These are phyloP conservation scores for Petrocephalus microphthalmus DNA, from an alignment of 2,113 vertebrate species.

Conservation along the genomic window DNA sequence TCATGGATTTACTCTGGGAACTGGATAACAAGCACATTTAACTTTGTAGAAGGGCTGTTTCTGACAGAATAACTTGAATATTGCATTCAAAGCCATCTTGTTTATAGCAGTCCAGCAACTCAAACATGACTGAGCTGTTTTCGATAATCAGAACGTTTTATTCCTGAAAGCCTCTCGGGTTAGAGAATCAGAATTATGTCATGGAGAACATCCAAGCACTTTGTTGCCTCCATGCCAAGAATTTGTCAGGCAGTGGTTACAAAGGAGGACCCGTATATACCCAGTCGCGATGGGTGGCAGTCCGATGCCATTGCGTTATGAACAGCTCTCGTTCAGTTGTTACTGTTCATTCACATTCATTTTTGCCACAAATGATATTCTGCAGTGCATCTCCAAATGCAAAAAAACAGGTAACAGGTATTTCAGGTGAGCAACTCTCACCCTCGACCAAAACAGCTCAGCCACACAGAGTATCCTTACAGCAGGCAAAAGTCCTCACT, in stretches of 20 bases:
- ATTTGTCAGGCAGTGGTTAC: constrained; percentile 56
- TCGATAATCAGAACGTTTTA: constrained; percentile 5
- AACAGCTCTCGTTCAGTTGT: background rate
- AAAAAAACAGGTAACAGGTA: constrained; percentile 10
- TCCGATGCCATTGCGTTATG: background rate
- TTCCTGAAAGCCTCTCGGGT: constrained; percentile 15
- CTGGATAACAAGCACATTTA: background rate
- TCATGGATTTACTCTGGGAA: background rate
- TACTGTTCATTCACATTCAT: background rate
- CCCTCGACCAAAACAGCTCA: constrained; percentile 50
- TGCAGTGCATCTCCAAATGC: background rate
- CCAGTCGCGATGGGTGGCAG: constrained; percentile 60
- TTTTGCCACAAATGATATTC: background rate
- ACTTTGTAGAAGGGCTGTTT: background rate
- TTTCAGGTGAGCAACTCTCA: constrained; percentile 9
- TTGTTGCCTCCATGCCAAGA: constrained; percentile 47
- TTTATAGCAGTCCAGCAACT: background rate
- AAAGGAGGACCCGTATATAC: constrained; percentile 54
- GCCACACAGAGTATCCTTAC: constrained; percentile 41
- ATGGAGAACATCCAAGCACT: constrained; percentile 42
- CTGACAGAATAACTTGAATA: constrained; percentile 11
- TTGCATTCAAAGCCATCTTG: background rate
- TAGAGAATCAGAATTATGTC: constrained; percentile 46
- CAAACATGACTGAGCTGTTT: constrained; percentile 56
- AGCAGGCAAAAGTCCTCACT: background rate